Conservation (phyloP, 2,113 vertebrate species). For the Barbus barbus region DNA sequence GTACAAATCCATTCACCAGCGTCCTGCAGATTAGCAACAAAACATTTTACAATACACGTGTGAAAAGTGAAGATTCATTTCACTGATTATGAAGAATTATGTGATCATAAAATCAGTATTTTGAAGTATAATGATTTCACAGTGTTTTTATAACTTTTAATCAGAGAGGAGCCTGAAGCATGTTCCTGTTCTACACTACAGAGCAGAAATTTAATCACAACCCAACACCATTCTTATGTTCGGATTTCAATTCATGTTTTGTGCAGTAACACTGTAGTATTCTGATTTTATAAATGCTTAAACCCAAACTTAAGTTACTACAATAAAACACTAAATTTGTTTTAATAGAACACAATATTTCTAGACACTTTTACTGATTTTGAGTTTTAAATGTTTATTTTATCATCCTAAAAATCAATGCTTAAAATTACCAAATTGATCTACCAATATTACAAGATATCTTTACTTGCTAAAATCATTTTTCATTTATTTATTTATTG, state of each 20-base stretch:
- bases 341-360: background rate
- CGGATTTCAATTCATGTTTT: background rate
- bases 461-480: background rate
- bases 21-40: background rate
- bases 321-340: background rate
- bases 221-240: background rate
- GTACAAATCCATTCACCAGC: background rate
- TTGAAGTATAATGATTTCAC: background rate
- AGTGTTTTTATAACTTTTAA: background rate
- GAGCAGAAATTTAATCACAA: background rate
- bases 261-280: background rate
- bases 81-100: background rate
- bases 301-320: background rate
- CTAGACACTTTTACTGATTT: constrained; percentile 6
- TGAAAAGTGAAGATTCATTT: background rate
- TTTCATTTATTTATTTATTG: background rate
- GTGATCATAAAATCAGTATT: background rate
- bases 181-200: background rate
- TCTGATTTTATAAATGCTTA: background rate
- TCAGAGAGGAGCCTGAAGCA: background rate
- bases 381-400: background rate
- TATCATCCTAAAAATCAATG: background rate
- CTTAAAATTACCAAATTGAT: background rate
- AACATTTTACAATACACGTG: background rate
- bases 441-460: background rate